Percentiles rank a stretch among this genome's conserved stretches.
Conservation (phyloP, 2,888 invertebrate species). For the Pachliopta kotzebuea region DNA sequence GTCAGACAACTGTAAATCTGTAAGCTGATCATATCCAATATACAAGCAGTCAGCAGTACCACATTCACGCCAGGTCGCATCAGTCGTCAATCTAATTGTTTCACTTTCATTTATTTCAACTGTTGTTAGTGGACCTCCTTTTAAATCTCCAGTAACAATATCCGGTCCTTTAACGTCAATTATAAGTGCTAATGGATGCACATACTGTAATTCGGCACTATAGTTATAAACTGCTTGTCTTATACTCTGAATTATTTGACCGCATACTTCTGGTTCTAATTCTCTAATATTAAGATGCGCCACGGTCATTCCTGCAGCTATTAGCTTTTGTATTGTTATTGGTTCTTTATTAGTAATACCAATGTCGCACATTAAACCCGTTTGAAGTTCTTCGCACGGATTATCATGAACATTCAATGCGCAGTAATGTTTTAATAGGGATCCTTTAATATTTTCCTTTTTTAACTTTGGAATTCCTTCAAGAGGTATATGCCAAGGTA, state of each 20-base stretch:
- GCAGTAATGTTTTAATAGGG: slow-evolving; percentile 61
- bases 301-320: slow-evolving; percentile 71
- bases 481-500: slow-evolving; percentile 72
- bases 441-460: slow-evolving; percentile 43
- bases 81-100: slow-evolving; percentile 72
- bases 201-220: slow-evolving; percentile 68
- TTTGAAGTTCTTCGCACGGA: slow-evolving; percentile 69
- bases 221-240: slow-evolving; percentile 73
- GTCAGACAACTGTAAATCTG: slow-evolving; percentile 73
- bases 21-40: slow-evolving; percentile 75
- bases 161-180: slow-evolving; percentile 66
- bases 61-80: slow-evolving; percentile 74
- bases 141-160: slow-evolving; percentile 67
- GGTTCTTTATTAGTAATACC: slow-evolving; percentile 61
- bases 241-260: slow-evolving; percentile 67
- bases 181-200: slow-evolving; percentile 71
- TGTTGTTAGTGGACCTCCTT: slow-evolving; percentile 57
- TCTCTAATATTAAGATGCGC: slow-evolving; percentile 68
- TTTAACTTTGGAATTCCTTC: slow-evolving; percentile 50
- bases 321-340: slow-evolving; percentile 62
- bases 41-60: slow-evolving; percentile 78
- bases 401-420: slow-evolving; percentile 56
- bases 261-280: slow-evolving; percentile 64
- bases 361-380: slow-evolving; percentile 72
- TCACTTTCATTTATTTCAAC: slow-evolving; percentile 58